Conservation (phyloP, 2,113 vertebrate species). For the Centrocercus urophasianus region DNA sequence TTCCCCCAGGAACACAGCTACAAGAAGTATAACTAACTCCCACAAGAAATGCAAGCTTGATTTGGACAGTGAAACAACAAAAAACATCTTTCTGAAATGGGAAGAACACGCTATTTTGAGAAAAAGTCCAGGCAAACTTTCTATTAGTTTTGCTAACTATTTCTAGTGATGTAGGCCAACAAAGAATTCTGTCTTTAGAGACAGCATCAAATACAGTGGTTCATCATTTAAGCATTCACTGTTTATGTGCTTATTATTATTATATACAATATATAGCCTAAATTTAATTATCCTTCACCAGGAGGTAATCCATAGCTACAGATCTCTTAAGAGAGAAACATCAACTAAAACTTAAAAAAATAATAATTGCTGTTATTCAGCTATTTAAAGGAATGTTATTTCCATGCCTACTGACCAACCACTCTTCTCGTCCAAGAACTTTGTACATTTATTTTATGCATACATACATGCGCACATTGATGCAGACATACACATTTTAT, state of each 20-base stretch:
- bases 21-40: not conserved
- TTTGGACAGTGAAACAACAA: not conserved
- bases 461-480: accelerated
- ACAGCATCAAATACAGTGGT: not conserved
- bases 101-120: not conserved
- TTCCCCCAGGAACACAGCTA: not conserved
- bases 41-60: not conserved
- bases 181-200: not conserved
- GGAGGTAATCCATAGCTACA: not conserved
- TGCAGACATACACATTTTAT: not conserved
- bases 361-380: too few relatives aligned
- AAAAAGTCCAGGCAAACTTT: not conserved
- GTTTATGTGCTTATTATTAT: not conserved
- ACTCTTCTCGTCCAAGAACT: not conserved
- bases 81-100: not conserved
- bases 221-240: not conserved
- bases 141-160: not conserved
- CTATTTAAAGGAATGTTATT: not conserved
- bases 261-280: not conserved
- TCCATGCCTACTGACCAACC: not conserved
- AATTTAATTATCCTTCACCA: not conserved
- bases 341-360: not conserved
- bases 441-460: not conserved
- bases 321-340: not conserved
- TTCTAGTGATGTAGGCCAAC: not conserved